A percentile compares a stretch with the other conserved stretches of the same genome.
Evolutionary conservation across 2,888 invertebrate species (phyloP).

Genomic region (Chesias legatella): DNA sequence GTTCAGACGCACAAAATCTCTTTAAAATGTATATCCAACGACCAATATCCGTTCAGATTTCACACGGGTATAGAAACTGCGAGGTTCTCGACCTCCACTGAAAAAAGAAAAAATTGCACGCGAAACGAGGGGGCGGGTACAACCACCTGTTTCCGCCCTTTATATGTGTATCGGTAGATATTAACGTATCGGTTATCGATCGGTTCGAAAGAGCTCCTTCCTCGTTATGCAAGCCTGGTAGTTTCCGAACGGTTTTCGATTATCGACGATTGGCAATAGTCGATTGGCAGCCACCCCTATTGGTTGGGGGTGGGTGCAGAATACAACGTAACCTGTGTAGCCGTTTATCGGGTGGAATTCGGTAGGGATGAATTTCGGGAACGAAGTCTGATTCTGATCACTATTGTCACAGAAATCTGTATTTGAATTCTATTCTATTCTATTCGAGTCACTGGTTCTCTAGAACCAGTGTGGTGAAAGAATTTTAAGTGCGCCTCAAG

Average conservation of each 20-base stretch:
- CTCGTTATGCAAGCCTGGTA: conserved; percentile 55
- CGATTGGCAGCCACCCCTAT: conserved; percentile 36
- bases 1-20: neutral
- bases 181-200: conserved; percentile 52
- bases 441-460: too few relatives aligned
- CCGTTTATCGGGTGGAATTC: too few relatives aligned
- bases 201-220: conserved; percentile 58
- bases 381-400: too few relatives aligned
- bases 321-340: neutral
- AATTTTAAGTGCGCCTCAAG: too few relatives aligned
- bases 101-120: conserved; percentile 17
- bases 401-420: too few relatives aligned
- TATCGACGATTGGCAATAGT: conserved; percentile 73
- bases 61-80: conserved; percentile 17
- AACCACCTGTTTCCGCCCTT: conserved; percentile 25
- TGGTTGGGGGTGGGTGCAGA: conserved; percentile 5
- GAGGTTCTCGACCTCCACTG: conserved; percentile 10
- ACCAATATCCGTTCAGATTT: conserved; percentile 15
- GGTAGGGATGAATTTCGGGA: too few relatives aligned
- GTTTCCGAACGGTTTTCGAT: conserved; percentile 72
- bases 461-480: too few relatives aligned
- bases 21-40: neutral
- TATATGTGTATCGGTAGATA: conserved; percentile 23
- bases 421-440: too few relatives aligned
- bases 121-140: conserved; percentile 19